Base-by-base conservation (phyloP, 2,888 invertebrate genomes). In the Melanchra persicariae region DNA sequence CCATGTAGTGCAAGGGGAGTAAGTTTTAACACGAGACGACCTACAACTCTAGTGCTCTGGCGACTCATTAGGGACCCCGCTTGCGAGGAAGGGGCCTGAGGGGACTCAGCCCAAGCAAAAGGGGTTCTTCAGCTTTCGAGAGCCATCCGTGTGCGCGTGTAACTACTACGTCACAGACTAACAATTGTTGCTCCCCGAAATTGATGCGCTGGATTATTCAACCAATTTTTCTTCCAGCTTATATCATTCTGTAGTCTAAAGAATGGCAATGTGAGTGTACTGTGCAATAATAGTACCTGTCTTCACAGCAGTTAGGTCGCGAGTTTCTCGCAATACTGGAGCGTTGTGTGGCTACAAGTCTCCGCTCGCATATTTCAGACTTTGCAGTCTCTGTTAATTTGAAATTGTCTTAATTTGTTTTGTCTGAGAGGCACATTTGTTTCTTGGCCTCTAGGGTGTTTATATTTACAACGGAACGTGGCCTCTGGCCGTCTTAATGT, bases 1-100 rank as follows among this genome's bases (percentile, higher is more conserved):
- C 89, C 87, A 87, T 93, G 89, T 90, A 95, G 94, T 91, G 91
- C 87, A 86, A 12, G 87, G 92, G 91, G 88, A 89, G 89, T 91
- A 90, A 93, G 93, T 92, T 94, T 93, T 91, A 93, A 92, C 93
- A 91, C 92, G 85, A 81, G 83, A 89, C 87, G 95, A 95, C 95
- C 95, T 95, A 95, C 94, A 95, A 90, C 93, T 95, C 94, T 95
- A 95, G 95, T 95, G 94, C 95, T 92, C 95, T 89, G 93, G 94
- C 94, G 92, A 95, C 95, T 96, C 95, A 96, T 96, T 96, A 96
- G 94, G 92, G 92, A 89, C 92, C 93, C 91, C 88, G 91, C 90
- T 91, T 70, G 81, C 80, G 82, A 86, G 89, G 87, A 87, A 91
- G 93, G 93, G 92, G 88, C 91, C 92, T 91, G 88, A 93, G 92